phyloP scores from a whole-genome alignment of 2,797 vertebrate genomes.

The Brachyrhaphis roseni region DNA sequence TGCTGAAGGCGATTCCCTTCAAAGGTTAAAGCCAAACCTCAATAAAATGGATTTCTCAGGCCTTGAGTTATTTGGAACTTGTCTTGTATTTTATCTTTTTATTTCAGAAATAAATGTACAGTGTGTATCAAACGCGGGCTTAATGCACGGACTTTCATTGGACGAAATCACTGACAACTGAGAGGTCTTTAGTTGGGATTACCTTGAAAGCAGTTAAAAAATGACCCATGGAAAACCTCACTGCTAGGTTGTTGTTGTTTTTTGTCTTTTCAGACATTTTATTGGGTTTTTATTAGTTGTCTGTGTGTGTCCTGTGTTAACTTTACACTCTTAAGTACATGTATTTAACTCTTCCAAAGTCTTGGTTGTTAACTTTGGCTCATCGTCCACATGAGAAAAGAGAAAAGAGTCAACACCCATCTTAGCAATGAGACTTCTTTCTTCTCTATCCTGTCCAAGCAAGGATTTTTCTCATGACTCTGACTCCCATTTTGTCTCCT shows the following conservation, averaged over 20 bases:
- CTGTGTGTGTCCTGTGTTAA: not conserved
- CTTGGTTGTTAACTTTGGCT: not conserved
- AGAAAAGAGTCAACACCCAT: not conserved
- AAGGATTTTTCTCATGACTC: not conserved
- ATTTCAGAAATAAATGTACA: not conserved
- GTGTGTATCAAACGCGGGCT: not conserved
- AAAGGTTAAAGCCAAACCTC: not conserved
- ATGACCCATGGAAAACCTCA: not conserved
- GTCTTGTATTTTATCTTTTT: not conserved
- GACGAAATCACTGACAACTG: not conserved
- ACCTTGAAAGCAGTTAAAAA: not conserved
- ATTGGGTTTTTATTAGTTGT: not conserved
- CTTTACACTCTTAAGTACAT: not conserved
- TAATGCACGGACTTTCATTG: not conserved
- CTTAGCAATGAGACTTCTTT: not conserved
- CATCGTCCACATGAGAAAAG: not conserved
- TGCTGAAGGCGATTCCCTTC: conserved; percentile 1
- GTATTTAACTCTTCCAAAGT: not conserved
- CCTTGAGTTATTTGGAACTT: not conserved
- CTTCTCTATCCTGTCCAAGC: not conserved
- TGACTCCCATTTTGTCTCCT: not conserved
- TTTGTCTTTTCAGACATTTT: not conserved
- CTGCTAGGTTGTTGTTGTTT: not conserved
- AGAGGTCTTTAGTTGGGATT: not conserved
- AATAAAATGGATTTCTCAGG: not conserved